phyloP scores from a whole-genome alignment of 2,113 vertebrate species.

The Pogonocichla stellata region DNA sequence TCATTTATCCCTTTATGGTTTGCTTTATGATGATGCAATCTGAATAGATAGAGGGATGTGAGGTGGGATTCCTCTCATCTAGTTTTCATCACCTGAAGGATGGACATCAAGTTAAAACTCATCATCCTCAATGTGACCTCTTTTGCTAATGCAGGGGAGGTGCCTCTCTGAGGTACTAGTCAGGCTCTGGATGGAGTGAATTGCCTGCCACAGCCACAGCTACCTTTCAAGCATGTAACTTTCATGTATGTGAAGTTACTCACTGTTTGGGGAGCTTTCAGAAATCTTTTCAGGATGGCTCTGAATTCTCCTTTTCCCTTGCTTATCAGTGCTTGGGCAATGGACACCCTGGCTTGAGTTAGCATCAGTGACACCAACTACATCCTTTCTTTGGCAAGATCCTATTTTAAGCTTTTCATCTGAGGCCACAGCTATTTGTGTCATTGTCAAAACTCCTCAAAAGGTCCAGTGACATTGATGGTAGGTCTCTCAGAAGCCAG shows the following conservation, averaged over 20 bases:
- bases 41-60: not conserved
- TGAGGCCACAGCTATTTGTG: conserved; percentile 16
- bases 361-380: conserved; percentile 3
- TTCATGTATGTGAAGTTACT: not conserved
- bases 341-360: not conserved
- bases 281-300: not conserved
- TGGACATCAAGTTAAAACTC: not conserved
- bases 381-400: not conserved
- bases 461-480: conserved; percentile 7
- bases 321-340: not conserved
- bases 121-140: not conserved
- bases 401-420: conserved; percentile 30
- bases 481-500: conserved; percentile 23
- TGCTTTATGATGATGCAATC: not conserved
- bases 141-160: not conserved
- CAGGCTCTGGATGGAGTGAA: not conserved
- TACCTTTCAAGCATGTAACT: not conserved
- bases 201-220: not conserved
- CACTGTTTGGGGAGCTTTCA: not conserved
- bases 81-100: not conserved
- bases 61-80: not conserved
- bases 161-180: not conserved
- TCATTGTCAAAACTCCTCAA: conserved; percentile 40
- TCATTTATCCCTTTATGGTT: not conserved
- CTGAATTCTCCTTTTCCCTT: not conserved